Percentiles rank a stretch among this genome's conserved stretches.
Conservation (phyloP, 2,888 invertebrate genomes). For the Leucania comma region DNA sequence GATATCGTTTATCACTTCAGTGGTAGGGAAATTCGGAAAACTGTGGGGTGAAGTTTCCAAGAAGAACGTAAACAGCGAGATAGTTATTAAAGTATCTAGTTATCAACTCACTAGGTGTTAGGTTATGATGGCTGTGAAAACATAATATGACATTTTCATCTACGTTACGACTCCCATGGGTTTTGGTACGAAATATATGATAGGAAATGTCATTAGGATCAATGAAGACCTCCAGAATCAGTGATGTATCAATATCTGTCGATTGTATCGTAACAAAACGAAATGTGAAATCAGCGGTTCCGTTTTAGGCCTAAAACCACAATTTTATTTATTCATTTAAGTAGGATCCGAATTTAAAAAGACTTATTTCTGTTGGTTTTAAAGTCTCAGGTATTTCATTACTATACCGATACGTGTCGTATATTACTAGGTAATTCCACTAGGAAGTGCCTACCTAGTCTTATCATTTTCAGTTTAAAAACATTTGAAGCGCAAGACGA, state of each 20-base stretch:
- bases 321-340: neutral
- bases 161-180: neutral
- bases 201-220: conserved; percentile 13
- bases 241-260: conserved; percentile 4
- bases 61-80: no score
- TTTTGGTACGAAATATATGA: neutral
- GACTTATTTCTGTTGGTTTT: neutral
- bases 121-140: no score
- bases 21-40: conserved; percentile 3
- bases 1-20: conserved; percentile 11
- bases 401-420: no score
- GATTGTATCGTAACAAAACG: neutral
- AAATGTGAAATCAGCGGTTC: neutral
- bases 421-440: no score
- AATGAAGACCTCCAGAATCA: conserved; percentile 2
- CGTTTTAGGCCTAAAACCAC: neutral
- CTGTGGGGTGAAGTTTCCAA: neutral
- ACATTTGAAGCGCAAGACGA: neutral
- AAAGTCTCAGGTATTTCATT: neutral
- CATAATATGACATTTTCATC: no score
- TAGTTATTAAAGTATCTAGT: neutral
- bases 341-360: neutral
- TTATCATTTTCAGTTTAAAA: no score
- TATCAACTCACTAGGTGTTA: neutral
- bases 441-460: no score